Conservation (phyloP, 2,888 invertebrate species). For the Tetanocera ferruginea region DNA sequence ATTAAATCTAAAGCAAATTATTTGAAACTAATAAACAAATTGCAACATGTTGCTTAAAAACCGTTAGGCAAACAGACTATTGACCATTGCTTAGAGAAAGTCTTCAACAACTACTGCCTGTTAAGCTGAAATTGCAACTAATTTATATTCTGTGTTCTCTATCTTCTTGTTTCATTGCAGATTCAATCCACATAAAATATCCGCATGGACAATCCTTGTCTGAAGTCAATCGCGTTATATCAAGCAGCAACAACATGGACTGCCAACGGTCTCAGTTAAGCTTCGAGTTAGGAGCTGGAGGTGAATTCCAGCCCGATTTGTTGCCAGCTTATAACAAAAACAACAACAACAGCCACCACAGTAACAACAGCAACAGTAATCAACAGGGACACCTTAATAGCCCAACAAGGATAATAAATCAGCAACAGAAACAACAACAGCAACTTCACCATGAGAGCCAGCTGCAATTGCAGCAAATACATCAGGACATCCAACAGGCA, state of each 20-base stretch:
- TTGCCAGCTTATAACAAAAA: conserved; percentile 50
- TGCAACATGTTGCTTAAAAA: too few species aligned
- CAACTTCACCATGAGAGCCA: conserved; percentile 43
- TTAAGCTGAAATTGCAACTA: not conserved
- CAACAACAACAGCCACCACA: conserved; percentile 40
- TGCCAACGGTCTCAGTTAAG: conserved; percentile 43
- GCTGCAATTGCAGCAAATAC: conserved; percentile 44
- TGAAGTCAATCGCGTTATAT: conserved; percentile 42
- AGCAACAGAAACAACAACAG: conserved; percentile 50
- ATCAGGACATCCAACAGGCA: conserved; percentile 21
- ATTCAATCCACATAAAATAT: conserved; percentile 49
- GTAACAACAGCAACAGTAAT: conserved; percentile 41
- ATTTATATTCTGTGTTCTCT: not conserved
- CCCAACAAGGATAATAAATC: conserved; percentile 53
- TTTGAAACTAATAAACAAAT: too few species aligned
- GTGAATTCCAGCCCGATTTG: conserved; percentile 59
- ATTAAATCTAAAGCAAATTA: too few species aligned
- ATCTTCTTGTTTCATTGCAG: conserved; percentile 37
- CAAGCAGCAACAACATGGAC: conserved; percentile 32
- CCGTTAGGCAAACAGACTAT: too few species aligned
- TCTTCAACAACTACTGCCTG: too few species aligned
- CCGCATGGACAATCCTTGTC: conserved; percentile 45
- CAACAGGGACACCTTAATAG: conserved; percentile 48
- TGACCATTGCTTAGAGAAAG: too few species aligned
- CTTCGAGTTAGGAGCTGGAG: conserved; percentile 47